phyloP scores from a whole-genome alignment of 2,797 vertebrate genomes.

The Fistularia commersonii region DNA sequence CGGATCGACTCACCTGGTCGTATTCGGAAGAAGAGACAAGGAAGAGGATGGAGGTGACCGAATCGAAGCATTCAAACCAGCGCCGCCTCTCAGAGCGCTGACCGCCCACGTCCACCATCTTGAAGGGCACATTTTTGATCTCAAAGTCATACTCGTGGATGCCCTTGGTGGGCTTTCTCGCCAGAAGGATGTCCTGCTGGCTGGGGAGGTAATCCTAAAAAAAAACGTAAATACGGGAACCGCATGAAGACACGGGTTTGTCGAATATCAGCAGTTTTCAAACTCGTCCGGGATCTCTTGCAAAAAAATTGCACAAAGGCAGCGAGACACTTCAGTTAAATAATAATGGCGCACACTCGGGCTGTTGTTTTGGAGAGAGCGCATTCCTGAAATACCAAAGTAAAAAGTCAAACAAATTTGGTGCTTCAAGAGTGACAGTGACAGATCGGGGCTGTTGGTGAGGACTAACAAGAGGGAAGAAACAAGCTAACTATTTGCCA shows the following conservation, averaged over 20 bases:
- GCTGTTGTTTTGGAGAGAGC: slow-evolving; percentile 14
- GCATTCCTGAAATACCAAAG: slow-evolving; percentile 42
- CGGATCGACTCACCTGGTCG: slow-evolving; percentile 83
- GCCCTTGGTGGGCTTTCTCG: slow-evolving; percentile 93
- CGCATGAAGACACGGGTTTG: no score
- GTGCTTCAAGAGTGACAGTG: not conserved
- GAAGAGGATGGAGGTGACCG: slow-evolving; percentile 95
- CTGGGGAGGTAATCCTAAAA: slow-evolving; percentile 89
- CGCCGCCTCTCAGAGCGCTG: slow-evolving; percentile 92
- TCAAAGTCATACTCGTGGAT: slow-evolving; percentile 97
- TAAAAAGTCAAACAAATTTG: slow-evolving; percentile 17
- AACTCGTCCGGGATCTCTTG: no score
- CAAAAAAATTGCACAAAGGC: no score
- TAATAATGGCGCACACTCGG: no score
- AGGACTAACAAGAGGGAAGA: no score
- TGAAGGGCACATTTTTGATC: slow-evolving; percentile 96
- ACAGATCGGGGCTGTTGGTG: no score
- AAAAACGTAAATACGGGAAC: slow-evolving; percentile 1
- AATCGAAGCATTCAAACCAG: slow-evolving; percentile 98
- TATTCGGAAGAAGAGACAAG: slow-evolving; percentile 96
- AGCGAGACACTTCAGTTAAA: no score
- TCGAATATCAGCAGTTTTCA: no score
- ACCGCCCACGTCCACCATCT: slow-evolving; percentile 96
- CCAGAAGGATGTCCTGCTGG: slow-evolving; percentile 94
- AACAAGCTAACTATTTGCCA: no score